A percentile compares a stretch with the other conserved stretches of the same genome.
Conservation (phyloP, 2,113 vertebrate species). For the Catharus fuscescens region DNA sequence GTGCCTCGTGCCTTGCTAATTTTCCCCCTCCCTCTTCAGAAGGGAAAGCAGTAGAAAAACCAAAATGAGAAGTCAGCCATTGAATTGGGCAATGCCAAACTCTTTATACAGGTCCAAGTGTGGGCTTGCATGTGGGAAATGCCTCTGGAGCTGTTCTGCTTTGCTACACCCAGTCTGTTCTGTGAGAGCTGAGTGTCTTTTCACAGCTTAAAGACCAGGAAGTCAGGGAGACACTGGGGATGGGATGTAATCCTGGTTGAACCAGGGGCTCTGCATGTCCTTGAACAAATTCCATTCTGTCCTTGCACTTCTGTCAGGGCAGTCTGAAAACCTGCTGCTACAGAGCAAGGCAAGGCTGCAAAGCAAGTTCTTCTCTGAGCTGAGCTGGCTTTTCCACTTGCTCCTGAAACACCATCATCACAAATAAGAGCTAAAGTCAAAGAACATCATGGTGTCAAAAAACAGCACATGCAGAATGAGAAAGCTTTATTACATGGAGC, state of each 20-base stretch:
- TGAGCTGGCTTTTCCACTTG: background rate
- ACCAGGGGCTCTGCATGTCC: background rate
- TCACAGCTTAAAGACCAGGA: conserved; percentile 1
- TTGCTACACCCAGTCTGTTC: background rate
- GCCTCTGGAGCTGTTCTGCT: background rate
- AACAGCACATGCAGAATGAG: rapidly evolving
- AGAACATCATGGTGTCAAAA: background rate
- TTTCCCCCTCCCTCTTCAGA: background rate
- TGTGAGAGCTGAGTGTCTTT: background rate
- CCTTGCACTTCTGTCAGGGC: background rate
- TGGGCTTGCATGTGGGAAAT: background rate
- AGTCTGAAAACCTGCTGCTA: background rate
- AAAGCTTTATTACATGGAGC: background rate
- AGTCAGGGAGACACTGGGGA: background rate
- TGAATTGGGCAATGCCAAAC: background rate
- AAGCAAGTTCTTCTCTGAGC: background rate
- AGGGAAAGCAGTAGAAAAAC: background rate
- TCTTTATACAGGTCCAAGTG: background rate
- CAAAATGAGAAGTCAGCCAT: background rate
- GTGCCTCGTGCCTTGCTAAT: background rate
- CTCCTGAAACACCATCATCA: background rate
- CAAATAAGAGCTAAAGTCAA: background rate
- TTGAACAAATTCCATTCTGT: conserved; percentile 33
- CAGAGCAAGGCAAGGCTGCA: background rate
- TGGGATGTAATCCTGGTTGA: background rate